Base-by-base conservation (phyloP, 2,797 vertebrate species). In the Aplochiton taeniatus region DNA sequence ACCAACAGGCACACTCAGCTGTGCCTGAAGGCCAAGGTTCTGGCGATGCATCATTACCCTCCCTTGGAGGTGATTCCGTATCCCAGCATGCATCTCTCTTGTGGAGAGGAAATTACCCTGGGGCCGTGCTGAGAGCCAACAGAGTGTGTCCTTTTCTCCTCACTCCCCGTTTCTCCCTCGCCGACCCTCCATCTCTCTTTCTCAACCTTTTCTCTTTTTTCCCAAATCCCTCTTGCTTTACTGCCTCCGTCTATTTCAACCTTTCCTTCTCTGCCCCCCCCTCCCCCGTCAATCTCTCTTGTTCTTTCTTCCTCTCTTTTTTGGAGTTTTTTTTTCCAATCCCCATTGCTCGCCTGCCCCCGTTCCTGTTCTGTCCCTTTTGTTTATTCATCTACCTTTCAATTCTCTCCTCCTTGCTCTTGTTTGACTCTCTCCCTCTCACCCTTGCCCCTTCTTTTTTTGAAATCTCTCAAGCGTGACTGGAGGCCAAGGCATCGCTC, bases 81-180 rank as follows among this genome's bases (percentile, higher is more conserved):
- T 87, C 90, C 88, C 90, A 90, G 89, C 88, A 90, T 90, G 89
- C 86, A 89, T 89, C 89, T 89, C 89, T 90, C 87, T 85, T 85
- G 84, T 85, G 88, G 80, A 86, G 85, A 85, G 84, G 87, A 90
- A 90, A 90, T 89, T 86, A 87, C 85, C 88, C 87, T 83, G 83
- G 86, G 88, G 88, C 87, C 75, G 73, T 81, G 86, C 86, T 88
- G 83, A 87, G 86, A 90, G 85, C 82, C 82, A 87, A 85, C 81
- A 83, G 82, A 76, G 84, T 89, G 83, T 87, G 84, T 86, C 88
- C 84, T 88, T 79, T 81, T 73, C 79, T 79, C n/a, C 12, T 20
- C 52, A 4, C 19, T 19, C 52, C 19, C 46, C 48, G 18, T n/a
- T 9, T 14, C 46, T 48, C 13, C 46, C 3, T 48, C 46, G 3